phyloP scores from a whole-genome alignment of 2,797 vertebrate species.

The Clarias platycephalus region DNA sequence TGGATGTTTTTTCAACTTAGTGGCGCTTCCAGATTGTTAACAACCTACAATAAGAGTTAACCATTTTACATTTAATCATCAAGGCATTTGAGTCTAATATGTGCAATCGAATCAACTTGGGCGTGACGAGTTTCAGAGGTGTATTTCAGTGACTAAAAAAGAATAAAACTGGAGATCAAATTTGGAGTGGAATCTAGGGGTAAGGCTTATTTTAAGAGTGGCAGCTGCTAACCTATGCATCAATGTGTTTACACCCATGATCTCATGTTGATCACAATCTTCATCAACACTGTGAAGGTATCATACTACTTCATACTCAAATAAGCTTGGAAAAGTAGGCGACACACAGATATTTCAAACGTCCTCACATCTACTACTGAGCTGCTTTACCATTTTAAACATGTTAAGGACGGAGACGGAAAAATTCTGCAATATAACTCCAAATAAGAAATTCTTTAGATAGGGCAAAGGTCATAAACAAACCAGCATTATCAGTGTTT shows the following conservation, averaged over 20 bases:
- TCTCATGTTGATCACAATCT: not conserved
- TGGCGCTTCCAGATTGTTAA: not conserved
- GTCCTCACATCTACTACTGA: not conserved
- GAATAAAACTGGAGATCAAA: not conserved
- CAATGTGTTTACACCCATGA: not conserved
- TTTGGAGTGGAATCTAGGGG: not conserved
- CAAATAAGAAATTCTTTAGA: constrained; percentile 16
- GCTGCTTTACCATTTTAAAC: constrained; percentile 2
- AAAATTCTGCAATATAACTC: constrained; percentile 29
- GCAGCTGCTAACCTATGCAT: not conserved
- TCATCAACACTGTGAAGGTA: constrained; percentile 21
- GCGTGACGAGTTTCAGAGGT: not conserved
- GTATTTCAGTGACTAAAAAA: not conserved
- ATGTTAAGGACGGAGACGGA: constrained; percentile 18
- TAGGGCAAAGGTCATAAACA: constrained; percentile 33
- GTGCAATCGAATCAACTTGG: not conserved
- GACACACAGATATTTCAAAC: not conserved
- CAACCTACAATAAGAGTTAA: not conserved
- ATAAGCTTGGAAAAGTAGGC: not conserved
- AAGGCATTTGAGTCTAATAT: not conserved
- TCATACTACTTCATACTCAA: constrained; percentile 47
- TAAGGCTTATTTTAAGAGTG: not conserved
- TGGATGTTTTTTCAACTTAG: constrained; percentile 46
- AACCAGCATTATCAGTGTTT: constrained; percentile 48
- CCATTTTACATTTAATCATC: not conserved